Conservation (phyloP, 2,797 vertebrate genomes). For the Neosalanx taihuensis region DNA sequence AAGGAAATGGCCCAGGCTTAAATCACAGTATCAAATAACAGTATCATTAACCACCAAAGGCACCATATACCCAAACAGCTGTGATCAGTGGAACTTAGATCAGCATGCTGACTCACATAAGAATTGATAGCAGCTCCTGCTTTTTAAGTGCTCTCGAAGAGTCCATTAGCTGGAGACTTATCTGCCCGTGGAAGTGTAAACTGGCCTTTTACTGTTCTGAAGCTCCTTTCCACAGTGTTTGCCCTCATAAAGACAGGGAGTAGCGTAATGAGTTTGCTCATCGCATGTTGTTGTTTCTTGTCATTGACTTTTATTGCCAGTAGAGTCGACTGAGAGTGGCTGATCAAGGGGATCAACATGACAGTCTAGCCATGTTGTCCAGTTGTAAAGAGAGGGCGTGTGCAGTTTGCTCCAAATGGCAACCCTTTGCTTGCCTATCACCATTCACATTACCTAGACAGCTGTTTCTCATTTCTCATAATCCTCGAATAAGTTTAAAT, state of each 20-base stretch:
- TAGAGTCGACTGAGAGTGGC: conserved; percentile 34
- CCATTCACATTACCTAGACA: too few species aligned
- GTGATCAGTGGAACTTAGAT: too few species aligned
- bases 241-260: conserved; percentile 52
- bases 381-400: background rate
- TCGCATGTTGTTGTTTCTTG: conserved; percentile 62
- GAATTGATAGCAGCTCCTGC: background rate
- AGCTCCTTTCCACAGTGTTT: conserved; percentile 57
- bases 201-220: conserved; percentile 57
- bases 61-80: too few species aligned
- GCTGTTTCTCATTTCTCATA: too few species aligned
- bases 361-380: background rate
- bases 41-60: too few species aligned
- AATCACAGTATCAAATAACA: too few species aligned
- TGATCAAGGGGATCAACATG: conserved; percentile 47
- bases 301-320: conserved; percentile 68
- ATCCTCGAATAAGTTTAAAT: too few species aligned
- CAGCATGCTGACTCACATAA: too few species aligned
- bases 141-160: conserved; percentile 38
- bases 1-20: too few species aligned
- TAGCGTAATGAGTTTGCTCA: conserved; percentile 64
- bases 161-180: conserved; percentile 61
- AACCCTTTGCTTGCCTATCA: too few species aligned
- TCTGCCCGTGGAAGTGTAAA: conserved; percentile 51
- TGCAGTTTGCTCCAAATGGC: too few species aligned